Percentiles rank a stretch among this genome's conserved stretches.
These are phyloP conservation scores for Vulpes lagopus DNA, from an alignment of 2,113 vertebrate genomes.

Conservation along the genomic window DNA sequence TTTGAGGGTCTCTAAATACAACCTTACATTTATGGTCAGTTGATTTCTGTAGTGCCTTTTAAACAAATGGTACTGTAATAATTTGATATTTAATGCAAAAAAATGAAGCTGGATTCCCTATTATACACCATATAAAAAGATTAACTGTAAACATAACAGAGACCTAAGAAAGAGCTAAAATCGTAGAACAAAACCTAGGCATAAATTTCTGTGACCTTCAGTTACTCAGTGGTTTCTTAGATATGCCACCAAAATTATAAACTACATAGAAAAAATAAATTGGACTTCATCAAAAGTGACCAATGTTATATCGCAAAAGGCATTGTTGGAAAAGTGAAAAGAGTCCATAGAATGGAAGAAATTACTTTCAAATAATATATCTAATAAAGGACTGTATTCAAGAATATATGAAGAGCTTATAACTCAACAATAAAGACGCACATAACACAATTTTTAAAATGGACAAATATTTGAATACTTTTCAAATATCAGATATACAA, in stretches of 20 bases:
- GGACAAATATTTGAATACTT: background rate
- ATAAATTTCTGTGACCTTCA: background rate
- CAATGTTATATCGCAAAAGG: background rate
- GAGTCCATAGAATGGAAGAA: background rate
- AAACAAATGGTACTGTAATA: background rate
- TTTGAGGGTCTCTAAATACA: background rate
- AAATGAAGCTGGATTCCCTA: background rate
- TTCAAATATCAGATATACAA: background rate
- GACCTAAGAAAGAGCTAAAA: background rate
- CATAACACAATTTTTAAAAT: background rate
- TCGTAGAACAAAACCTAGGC: background rate
- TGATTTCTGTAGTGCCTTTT: background rate
- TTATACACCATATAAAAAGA: background rate
- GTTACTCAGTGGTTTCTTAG: background rate
- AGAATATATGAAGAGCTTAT: background rate
- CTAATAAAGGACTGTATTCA: background rate
- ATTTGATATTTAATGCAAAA: background rate
- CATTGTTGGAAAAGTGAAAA: background rate
- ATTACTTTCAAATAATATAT: background rate
- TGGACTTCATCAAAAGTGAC: background rate
- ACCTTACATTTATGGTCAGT: background rate
- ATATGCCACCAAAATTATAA: background rate
- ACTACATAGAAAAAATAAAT: background rate
- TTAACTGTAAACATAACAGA: background rate
- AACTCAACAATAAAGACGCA: background rate